These are phyloP conservation scores for Serrognathus titanus DNA, from an alignment of 2,888 invertebrate species.

Conservation along the genomic window DNA sequence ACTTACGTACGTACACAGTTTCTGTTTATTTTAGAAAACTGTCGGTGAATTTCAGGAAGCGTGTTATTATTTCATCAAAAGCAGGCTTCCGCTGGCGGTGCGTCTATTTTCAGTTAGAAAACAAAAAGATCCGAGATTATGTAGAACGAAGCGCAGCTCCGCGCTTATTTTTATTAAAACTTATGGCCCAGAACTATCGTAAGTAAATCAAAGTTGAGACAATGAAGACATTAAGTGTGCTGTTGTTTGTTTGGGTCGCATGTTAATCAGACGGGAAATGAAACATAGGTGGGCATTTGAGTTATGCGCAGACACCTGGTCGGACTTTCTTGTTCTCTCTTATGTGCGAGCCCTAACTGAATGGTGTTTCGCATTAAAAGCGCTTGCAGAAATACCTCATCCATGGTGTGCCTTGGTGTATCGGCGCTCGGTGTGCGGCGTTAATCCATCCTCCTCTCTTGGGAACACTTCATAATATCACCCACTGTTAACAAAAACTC, in stretches of 20 bases:
- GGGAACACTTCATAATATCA: conserved; percentile 6
- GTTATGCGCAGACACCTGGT: conserved; percentile 14
- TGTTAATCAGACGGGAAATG: conserved; percentile 14
- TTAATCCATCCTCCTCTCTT: conserved; percentile 9
- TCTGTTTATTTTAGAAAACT: too few relatives aligned
- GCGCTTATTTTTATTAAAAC: conserved; percentile 5
- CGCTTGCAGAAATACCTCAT: conserved; percentile 9
- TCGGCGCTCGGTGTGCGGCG: not conserved
- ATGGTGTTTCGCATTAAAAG: not conserved
- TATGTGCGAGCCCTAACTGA: too few relatives aligned
- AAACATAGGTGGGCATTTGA: conserved; percentile 16
- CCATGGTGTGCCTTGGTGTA: conserved; percentile 8
- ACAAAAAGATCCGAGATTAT: not conserved
- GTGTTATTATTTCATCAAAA: too few relatives aligned
- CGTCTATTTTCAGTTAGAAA: too few relatives aligned
- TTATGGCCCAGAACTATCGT: conserved; percentile 16
- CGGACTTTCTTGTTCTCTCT: not conserved
- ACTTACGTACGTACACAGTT: too few relatives aligned
- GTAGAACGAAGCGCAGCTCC: not conserved
- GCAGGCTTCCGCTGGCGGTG: too few relatives aligned
- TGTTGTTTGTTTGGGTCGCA: conserved; percentile 16
- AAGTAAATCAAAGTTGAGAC: conserved; percentile 16
- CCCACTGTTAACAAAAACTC: conserved; percentile 10
- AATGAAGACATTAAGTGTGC: conserved; percentile 17
- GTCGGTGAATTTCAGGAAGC: too few relatives aligned